Evolutionary conservation across 2,888 invertebrate species (phyloP).

Genomic region (Eudemis profundana): DNA sequence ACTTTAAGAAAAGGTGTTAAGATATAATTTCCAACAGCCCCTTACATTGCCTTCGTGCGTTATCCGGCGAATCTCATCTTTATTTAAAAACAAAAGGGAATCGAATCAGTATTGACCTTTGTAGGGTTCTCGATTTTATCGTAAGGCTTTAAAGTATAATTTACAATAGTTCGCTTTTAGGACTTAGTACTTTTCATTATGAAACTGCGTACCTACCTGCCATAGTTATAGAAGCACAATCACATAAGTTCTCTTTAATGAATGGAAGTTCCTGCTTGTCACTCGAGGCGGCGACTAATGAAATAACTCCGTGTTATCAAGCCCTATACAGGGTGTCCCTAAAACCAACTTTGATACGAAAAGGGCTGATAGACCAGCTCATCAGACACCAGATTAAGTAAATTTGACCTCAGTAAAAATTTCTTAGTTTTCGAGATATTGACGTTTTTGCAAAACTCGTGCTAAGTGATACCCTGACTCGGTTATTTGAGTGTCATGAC

Average conservation of each 20-base stretch:
- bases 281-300: conserved; percentile 66
- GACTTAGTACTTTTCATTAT: not conserved
- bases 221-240: conserved; percentile 56
- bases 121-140: not conserved
- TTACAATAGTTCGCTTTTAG: not conserved
- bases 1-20: no score
- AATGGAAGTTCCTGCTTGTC: conserved; percentile 68
- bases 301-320: conserved; percentile 59
- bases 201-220: conserved; percentile 44
- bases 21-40: no score
- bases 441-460: no score
- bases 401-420: no score
- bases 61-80: not conserved
- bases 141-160: not conserved
- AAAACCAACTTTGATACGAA: no score
- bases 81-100: not conserved
- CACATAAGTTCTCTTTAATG: conserved; percentile 68
- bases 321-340: conserved; percentile 13
- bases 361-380: no score
- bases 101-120: not conserved
- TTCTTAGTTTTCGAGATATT: no score
- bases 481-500: no score
- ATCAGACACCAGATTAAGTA: no score
- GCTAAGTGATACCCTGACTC: no score
- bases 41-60: not conserved